Evolutionary conservation across 2,797 vertebrate genomes (phyloP).

Genomic region (Phalloptychus januarius): DNA sequence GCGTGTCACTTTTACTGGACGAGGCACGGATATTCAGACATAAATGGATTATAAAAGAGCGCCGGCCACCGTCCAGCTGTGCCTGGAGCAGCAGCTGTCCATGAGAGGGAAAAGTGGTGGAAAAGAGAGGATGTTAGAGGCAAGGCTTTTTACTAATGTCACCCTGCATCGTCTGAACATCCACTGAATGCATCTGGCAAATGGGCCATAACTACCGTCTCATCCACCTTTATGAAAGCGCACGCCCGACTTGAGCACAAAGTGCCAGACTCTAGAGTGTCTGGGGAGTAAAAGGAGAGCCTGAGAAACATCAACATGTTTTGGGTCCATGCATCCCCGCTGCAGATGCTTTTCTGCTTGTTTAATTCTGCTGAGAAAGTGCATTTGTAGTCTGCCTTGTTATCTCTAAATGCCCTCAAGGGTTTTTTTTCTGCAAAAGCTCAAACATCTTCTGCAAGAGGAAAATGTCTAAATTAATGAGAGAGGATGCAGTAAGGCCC

Average conservation of each 20-base stretch:
- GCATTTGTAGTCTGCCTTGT: constrained; percentile 52
- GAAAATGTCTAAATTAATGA: constrained; percentile 29
- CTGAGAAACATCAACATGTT: constrained; percentile 37
- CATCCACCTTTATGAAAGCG: constrained; percentile 38
- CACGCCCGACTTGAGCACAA: constrained; percentile 12
- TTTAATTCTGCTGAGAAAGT: constrained; percentile 66
- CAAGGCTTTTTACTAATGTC: constrained; percentile 49
- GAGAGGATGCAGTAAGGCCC: constrained; percentile 25
- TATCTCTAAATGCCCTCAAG: constrained; percentile 50
- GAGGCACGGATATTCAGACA: constrained; percentile 53
- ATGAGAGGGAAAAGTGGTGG: constrained; percentile 44
- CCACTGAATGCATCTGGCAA: constrained; percentile 63
- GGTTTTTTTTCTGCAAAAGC: constrained; percentile 26
- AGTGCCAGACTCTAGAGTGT: constrained; percentile 23
- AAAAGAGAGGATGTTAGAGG: constrained; percentile 28
- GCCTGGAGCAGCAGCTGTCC: constrained; percentile 73
- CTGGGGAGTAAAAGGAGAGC: constrained; percentile 31
- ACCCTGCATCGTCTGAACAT: constrained; percentile 53
- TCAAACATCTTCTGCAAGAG: constrained; percentile 42
- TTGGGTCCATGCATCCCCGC: constrained; percentile 32
- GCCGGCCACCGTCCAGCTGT: constrained; percentile 71
- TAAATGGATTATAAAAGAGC: constrained; percentile 76
- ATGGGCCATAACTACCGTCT: constrained; percentile 62
- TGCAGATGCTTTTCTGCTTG: constrained; percentile 63
- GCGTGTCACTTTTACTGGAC: constrained; percentile 63